Evolutionary conservation across 2,113 vertebrate genomes (phyloP).

Genomic region (Gobius niger): DNA sequence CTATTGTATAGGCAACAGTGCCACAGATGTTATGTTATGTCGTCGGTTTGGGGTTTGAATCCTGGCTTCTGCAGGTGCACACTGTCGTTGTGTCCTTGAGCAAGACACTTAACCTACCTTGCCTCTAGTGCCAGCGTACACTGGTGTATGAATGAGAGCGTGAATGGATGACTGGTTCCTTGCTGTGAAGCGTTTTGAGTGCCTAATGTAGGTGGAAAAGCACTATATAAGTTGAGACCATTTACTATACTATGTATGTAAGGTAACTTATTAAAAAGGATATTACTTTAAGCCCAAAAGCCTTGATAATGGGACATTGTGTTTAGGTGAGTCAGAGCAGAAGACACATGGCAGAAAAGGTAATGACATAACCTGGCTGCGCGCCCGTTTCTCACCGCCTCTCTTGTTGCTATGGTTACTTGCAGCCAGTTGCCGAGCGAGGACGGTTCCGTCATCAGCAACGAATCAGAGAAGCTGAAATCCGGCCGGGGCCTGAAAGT

Average conservation of each 20-base stretch:
- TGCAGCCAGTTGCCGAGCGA: slow-evolving; percentile 93
- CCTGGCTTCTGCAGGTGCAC: too few relatives aligned
- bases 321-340: slow-evolving; percentile 14
- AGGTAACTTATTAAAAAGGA: slow-evolving; percentile 2
- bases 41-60: too few relatives aligned
- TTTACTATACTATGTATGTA: neutral
- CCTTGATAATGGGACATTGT: slow-evolving; percentile 13
- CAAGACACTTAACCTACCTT: too few relatives aligned
- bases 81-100: too few relatives aligned
- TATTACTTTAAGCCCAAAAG: neutral
- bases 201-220: too few relatives aligned
- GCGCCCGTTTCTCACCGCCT: slow-evolving; percentile 75
- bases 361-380: slow-evolving; percentile 78
- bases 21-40: too few relatives aligned
- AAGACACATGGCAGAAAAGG: slow-evolving; percentile 31
- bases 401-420: slow-evolving; percentile 97
- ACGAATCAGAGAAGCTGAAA: slow-evolving; percentile 90
- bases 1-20: neutral
- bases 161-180: too few relatives aligned
- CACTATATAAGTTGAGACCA: neutral
- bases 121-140: too few relatives aligned
- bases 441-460: slow-evolving; percentile 94
- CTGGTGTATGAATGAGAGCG: too few relatives aligned
- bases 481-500: slow-evolving; percentile 82
- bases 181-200: too few relatives aligned